Evolutionary conservation across 2,888 invertebrate species (phyloP), one percentile per base, ranked within the genome.

Genomic region (Hybos culiciformis): DNA sequence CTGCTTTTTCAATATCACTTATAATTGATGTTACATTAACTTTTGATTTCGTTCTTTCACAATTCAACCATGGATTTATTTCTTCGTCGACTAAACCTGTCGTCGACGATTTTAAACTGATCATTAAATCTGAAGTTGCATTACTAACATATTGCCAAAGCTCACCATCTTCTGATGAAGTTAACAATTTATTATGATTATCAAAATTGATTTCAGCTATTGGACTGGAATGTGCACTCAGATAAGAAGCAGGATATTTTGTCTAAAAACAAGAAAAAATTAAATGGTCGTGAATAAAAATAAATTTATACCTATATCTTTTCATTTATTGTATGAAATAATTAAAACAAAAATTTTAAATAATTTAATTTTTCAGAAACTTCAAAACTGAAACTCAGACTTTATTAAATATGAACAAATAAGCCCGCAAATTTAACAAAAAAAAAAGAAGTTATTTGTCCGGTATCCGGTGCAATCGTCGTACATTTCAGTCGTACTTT

Each of bases 141-240:
- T 77, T 75, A 55, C 79, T 77, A 48, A 83, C 80, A 92, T 92
- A 93, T 57, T 90, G 85, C 86, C 90, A 91, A 4, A 92, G 66
- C 60, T 88, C 84, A 0, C 92, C 92, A 37, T 80, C 78, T 40
- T 63, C 71, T 0, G 91, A 85, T 56, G 84, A 80, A 1, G 85
- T 83, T 50, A 88, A 81, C 2, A 93, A 59, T 62, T 87, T 87
- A 54, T 84, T 77, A 45, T 82, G 78, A 1, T 81, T 84, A 66
- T 93, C 91, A 57, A 92, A 93, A 44, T 80, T 75, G 53, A 92
- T 78, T 66, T 92, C 91, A n/a, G 78, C 79, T 15, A 92, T 82
- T 50, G 78, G 71, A 39, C 77, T 75, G 2, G 74, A 68, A 59
- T 86, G 84, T 37, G 87, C 90, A 44, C 78, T 83, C 2, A 92